Percentiles rank a stretch among this genome's conserved stretches.
phyloP scores from a whole-genome alignment of 2,113 vertebrate genomes.

The Hucho hucho region DNA sequence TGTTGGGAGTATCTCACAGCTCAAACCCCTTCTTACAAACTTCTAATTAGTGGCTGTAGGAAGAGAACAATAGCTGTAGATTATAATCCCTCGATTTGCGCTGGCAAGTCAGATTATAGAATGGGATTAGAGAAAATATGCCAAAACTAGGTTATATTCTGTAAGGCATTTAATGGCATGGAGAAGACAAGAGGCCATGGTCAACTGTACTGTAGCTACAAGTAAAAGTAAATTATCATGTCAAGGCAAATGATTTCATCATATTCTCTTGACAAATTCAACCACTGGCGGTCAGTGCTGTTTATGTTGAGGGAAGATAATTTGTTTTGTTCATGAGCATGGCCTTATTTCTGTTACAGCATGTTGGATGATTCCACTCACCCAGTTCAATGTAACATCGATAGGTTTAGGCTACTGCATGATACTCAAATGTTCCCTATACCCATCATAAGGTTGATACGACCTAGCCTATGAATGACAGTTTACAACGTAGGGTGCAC shows the following conservation, averaged over 20 bases:
- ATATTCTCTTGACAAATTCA: neutral
- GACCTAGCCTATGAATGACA: too few relatives aligned
- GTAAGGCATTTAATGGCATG: too few relatives aligned
- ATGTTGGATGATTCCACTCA: too few relatives aligned
- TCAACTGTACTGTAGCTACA: neutral
- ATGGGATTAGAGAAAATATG: conserved; percentile 9
- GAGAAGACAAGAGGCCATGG: neutral
- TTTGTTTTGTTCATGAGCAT: conserved; percentile 54
- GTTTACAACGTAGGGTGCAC: too few relatives aligned
- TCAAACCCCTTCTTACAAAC: neutral
- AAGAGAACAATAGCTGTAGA: conserved; percentile 7
- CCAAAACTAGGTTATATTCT: neutral
- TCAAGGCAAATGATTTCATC: neutral
- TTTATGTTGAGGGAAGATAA: conserved; percentile 29
- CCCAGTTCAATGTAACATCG: too few relatives aligned
- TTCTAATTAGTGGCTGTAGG: conserved; percentile 7
- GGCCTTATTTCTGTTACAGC: too few relatives aligned
- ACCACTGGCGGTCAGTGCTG: neutral
- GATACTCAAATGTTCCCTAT: too few relatives aligned
- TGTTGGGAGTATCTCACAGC: neutral
- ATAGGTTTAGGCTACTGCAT: too few relatives aligned
- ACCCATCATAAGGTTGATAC: too few relatives aligned
- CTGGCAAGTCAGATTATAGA: conserved; percentile 8
- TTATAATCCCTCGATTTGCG: conserved; percentile 10
- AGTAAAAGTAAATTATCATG: too few relatives aligned